phyloP scores from a whole-genome alignment of 1,140 invertebrate genomes.

The Procambarus clarkii region DNA sequence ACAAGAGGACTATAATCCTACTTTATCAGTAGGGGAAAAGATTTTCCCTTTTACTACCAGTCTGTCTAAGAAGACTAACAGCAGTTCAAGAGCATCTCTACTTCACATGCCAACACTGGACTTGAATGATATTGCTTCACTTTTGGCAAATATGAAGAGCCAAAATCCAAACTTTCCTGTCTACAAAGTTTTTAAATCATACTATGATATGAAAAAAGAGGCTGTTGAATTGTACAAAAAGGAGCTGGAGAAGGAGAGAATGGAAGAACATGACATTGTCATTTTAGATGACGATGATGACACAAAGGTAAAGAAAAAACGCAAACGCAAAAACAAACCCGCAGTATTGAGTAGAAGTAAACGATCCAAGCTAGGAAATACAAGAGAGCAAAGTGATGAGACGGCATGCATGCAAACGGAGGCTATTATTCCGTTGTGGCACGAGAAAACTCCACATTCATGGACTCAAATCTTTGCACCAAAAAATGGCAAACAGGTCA shows the following conservation, averaged over 20 bases:
- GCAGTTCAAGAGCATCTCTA: background rate
- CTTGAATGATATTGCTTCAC: background rate
- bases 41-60: too few relatives aligned
- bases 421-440: conserved; percentile 5
- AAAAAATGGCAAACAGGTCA: conserved; percentile 50
- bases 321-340: conserved; percentile 29
- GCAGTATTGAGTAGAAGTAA: conserved; percentile 9
- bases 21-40: too few relatives aligned
- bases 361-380: conserved; percentile 11
- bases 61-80: background rate
- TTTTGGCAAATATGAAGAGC: conserved; percentile 34
- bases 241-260: conserved; percentile 32
- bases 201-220: conserved; percentile 44
- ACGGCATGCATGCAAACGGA: background rate
- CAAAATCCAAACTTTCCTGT: conserved; percentile 60
- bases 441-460: conserved; percentile 41
- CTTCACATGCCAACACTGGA: conserved; percentile 8
- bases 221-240: conserved; percentile 47
- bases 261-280: conserved; percentile 6
- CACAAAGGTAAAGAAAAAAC: conserved; percentile 8
- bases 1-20: background rate
- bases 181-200: conserved; percentile 48
- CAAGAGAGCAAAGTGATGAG: conserved; percentile 3
- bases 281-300: conserved; percentile 21
- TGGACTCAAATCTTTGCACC: conserved; percentile 65